Evolutionary conservation across 1,140 invertebrate genomes (phyloP).

Genomic region (Apis dorsata): DNA sequence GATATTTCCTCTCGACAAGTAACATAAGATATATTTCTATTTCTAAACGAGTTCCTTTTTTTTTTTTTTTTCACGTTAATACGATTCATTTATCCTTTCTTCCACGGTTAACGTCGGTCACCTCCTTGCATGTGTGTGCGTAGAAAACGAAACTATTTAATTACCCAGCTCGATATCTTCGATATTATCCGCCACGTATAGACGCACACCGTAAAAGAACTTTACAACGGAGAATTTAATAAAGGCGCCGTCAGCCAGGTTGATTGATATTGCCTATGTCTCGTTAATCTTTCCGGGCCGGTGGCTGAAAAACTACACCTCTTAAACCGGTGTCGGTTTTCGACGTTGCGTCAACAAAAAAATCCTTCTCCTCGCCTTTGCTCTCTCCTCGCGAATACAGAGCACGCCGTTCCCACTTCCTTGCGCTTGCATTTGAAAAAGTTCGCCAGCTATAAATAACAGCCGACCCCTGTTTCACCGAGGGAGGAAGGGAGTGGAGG

Average conservation of each 20-base stretch:
- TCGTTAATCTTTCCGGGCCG: slow-evolving; percentile 16
- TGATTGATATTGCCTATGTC: slow-evolving; percentile 22
- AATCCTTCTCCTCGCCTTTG: background rate
- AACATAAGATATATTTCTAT: background rate
- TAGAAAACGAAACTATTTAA: slow-evolving; percentile 20
- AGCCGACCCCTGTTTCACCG: too few relatives aligned
- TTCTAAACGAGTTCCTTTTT: background rate
- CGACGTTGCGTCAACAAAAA: background rate
- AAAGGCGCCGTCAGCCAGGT: background rate
- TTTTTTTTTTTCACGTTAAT: background rate
- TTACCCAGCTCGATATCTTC: background rate
- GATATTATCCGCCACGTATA: background rate
- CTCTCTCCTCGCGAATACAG: too few relatives aligned
- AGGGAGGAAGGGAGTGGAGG: too few relatives aligned
- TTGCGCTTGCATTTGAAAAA: too few relatives aligned
- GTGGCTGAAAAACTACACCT: slow-evolving; percentile 6
- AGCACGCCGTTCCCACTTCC: too few relatives aligned
- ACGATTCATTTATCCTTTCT: background rate
- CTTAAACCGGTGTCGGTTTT: background rate
- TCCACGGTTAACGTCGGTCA: too few relatives aligned
- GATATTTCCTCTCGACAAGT: too few relatives aligned
- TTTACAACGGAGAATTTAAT: slow-evolving; percentile 30
- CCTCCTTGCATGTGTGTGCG: too few relatives aligned
- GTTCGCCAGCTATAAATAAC: too few relatives aligned
- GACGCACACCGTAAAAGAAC: background rate